Conservation (phyloP, 1,140 invertebrate species). For the Caenorhabditis briggsae region DNA sequence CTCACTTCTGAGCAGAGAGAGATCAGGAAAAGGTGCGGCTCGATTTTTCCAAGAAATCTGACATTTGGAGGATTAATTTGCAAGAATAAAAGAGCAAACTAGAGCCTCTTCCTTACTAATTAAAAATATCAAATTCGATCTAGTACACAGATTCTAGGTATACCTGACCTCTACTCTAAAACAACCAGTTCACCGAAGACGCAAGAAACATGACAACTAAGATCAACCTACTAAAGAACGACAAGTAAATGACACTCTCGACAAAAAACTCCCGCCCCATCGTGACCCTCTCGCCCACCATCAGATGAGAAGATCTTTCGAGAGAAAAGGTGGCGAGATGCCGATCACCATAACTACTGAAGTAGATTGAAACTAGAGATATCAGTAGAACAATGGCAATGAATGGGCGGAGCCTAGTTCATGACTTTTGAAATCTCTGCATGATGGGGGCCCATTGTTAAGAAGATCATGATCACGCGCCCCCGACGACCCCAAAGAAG, state of each 20-base stretch:
- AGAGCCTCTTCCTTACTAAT: too few species aligned
- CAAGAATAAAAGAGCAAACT: too few species aligned
- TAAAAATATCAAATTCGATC: too few species aligned
- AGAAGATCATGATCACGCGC: conserved; percentile 1
- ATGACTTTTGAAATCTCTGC: neutral
- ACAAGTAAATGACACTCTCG: neutral
- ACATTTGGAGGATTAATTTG: too few species aligned
- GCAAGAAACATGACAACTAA: neutral
- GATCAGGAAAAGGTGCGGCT: too few species aligned
- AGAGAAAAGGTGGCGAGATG: conserved; percentile 19
- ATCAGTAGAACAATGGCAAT: neutral
- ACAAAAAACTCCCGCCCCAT: neutral
- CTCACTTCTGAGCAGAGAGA: too few species aligned
- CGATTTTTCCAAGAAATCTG: too few species aligned
- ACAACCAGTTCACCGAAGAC: too few species aligned
- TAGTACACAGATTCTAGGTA: too few species aligned
- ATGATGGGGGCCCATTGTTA: neutral
- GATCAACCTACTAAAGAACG: neutral
- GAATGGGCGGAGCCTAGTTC: neutral
- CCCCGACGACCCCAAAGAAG: neutral
- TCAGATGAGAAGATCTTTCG: conserved; percentile 34
- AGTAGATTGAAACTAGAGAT: conserved; percentile 7
- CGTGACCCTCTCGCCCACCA: conserved; percentile 21
- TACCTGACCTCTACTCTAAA: too few species aligned
- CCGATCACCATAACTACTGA: conserved; percentile 21